phyloP scores from a whole-genome alignment of 2,113 vertebrate species.

The Glaucidium brasilianum region DNA sequence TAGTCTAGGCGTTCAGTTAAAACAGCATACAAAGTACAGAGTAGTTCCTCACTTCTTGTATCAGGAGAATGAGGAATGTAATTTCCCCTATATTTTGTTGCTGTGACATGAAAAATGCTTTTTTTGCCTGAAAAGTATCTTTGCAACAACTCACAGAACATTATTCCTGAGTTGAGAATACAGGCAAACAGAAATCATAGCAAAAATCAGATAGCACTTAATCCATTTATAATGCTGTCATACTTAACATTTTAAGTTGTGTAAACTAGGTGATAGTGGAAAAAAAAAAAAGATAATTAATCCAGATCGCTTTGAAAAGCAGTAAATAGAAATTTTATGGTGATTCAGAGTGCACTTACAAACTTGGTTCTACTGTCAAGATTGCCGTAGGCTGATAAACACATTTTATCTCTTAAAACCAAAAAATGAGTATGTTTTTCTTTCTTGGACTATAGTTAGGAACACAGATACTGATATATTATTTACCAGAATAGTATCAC shows the following conservation, averaged over 20 bases:
- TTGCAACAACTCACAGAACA: neutral
- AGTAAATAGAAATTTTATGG: neutral
- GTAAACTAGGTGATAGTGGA: neutral
- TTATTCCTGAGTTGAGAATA: neutral
- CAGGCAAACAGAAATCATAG: neutral
- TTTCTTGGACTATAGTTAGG: neutral
- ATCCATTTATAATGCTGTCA: neutral
- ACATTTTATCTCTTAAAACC: neutral
- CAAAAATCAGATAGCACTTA: neutral
- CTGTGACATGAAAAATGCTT: neutral
- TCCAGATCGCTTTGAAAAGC: neutral
- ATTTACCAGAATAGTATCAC: neutral
- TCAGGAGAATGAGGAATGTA: neutral
- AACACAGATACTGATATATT: neutral
- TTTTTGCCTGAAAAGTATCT: neutral
- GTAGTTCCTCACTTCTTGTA: neutral
- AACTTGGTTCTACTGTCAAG: neutral
- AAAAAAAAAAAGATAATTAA: neutral
- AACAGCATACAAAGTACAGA: neutral
- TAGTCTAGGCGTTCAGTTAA: neutral
- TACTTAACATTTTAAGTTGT: neutral
- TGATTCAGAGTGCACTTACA: conserved; percentile 16
- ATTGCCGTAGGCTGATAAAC: neutral
- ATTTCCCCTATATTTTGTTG: neutral
- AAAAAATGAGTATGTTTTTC: neutral